Evolutionary conservation across 2,113 vertebrate species (phyloP), one percentile per base, ranked within the genome.

Genomic region (Alethe diademata): DNA sequence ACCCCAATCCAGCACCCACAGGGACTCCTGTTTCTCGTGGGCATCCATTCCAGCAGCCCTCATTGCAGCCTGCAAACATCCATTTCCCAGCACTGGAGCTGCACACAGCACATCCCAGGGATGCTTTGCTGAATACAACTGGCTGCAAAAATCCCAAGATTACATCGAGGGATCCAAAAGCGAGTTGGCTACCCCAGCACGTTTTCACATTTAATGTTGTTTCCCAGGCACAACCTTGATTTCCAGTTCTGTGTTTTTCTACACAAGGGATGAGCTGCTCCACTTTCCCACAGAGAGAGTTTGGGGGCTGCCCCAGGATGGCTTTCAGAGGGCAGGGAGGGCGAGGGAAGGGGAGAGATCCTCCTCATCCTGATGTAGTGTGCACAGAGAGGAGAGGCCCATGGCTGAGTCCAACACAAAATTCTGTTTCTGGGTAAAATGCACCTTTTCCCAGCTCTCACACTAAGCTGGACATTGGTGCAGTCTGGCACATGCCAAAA

Each of bases 381-480:
- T 13, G 35, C 1, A 0, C 0, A 2, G 50, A 19, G 8, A 35
- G 53, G n/a, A 64, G n/a, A 47, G 8, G 62, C 14, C 24, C 10
- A 1, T 1, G 19, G 23, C 1, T 31, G 31, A 65, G 36, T 23
- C 9, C 17, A 78, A 61, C 29, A 43, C 7, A 64, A 14, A 80
- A 42, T 1, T 22, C 2, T 17, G 3, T 9, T 58, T 53, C 38
- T 13, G 51, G 16, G 8, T 48, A 61, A 80, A 76, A 81, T 1
- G 0, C 25, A 16, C 22, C 58, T 36, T 78, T 40, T 3, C n/a
- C 22, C 40, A 56, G n/a, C 53, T 36, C 53, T 36, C 40, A n/a
- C 0, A 0, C 17, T 25, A 28, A 62, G 33, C 35, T 64, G 81
- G 74, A 47, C 4, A 1, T 0, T 2, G 1, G 33, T 22, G 7